Base-by-base conservation (phyloP, 1,140 invertebrate genomes). In the Melitaea cinxia region DNA sequence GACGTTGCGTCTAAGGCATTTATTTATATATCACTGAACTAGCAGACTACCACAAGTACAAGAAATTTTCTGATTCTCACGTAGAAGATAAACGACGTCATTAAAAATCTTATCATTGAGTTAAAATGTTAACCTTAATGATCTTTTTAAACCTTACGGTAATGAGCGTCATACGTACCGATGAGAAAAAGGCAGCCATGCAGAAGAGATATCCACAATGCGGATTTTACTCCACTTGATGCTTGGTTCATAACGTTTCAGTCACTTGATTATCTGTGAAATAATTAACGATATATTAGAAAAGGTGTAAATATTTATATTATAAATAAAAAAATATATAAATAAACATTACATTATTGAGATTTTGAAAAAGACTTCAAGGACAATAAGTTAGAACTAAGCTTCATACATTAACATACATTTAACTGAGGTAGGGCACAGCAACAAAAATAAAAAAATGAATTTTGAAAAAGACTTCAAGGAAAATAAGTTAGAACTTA, bases 151-250 rank as follows among this genome's bases (percentile, higher is more conserved):
- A 3, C 39, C 23, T 57, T 42, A 28, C 17, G 23, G 33, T 47
- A 33, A 49, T 47, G 5, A 47, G 14, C 47, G 17, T 42, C 30
- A 39, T 67, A 76, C 77, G 56, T 72, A 80, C 78, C 80, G 58
- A 79, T 74, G 58, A 78, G 68, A 50, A 83, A 79, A 53, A 85
- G 70, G 76, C 75, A 85, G 61, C 82, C 82, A 72, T 83, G 79
- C 45, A 85, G 72, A 78, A 88, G 77, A 76, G 77, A 84, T 70
- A 88, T 58, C 73, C 78, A 84, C 69, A 87, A 64, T 52, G 72
- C 72, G 45, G 75, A 70, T 70, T 77, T 82, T 15, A 73, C 73
- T 47, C 66, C 75, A 68, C 72, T 70, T 53, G 68, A 68, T 58
- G 68, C 69, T 58, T 69, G 65, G 12, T 70, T 78, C 79, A 87